Evolutionary conservation across 2,797 vertebrate species (phyloP).

Genomic region (Sebastes minor): DNA sequence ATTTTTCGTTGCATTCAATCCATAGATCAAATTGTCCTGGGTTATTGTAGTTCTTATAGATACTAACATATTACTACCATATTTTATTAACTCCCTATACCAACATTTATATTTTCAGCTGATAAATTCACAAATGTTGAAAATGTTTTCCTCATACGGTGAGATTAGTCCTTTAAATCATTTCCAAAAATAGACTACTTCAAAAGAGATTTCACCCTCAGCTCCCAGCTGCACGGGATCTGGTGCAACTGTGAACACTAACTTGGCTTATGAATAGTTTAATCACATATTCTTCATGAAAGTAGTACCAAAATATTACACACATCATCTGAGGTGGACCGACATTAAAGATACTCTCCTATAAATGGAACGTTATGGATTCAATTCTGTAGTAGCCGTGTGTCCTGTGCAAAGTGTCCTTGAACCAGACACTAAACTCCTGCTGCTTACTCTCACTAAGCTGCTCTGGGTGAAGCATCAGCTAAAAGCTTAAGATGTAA

Average conservation of each 20-base stretch:
- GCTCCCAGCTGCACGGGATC: slow-evolving; percentile 9
- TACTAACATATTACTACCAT: background rate
- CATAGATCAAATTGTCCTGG: background rate
- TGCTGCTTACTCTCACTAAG: background rate
- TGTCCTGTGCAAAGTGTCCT: slow-evolving; percentile 33
- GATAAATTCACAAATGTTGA: background rate
- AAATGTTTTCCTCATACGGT: background rate
- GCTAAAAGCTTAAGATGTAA: slow-evolving; percentile 44
- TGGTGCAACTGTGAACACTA: background rate
- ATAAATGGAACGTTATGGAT: slow-evolving; percentile 21
- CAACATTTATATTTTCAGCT: background rate
- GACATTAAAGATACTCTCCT: background rate
- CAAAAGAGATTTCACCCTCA: slow-evolving; percentile 20
- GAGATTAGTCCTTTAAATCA: slow-evolving; percentile 20
- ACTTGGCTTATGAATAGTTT: slow-evolving; percentile 7
- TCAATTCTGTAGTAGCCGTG: background rate
- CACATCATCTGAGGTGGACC: background rate
- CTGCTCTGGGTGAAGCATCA: slow-evolving; percentile 29
- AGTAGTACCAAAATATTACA: background rate
- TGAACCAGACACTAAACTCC: slow-evolving; percentile 18
- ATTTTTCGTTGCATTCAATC: too few relatives aligned
- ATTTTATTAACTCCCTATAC: background rate
- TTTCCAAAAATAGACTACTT: slow-evolving; percentile 16
- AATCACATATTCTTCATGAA: slow-evolving; percentile 3
- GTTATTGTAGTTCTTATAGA: background rate